Percentiles rank a stretch among this genome's conserved stretches.
Evolutionary conservation across 1,140 invertebrate genomes (phyloP).

Genomic region (Yoshiicerus persimilis): DNA sequence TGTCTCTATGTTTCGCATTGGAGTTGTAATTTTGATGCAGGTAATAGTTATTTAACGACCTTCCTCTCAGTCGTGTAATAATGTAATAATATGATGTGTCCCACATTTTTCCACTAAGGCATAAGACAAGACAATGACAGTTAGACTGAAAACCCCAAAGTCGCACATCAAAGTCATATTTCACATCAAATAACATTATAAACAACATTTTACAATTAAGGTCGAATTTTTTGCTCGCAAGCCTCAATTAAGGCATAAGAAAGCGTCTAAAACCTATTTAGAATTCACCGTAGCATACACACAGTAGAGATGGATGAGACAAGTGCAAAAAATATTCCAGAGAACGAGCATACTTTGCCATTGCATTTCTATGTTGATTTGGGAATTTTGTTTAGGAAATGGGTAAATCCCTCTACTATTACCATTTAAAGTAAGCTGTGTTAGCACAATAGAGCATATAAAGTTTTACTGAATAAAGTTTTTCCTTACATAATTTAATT

Average conservation of each 20-base stretch:
- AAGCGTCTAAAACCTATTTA: not conserved
- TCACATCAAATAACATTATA: not conserved
- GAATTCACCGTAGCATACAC: not conserved
- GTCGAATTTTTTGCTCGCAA: not conserved
- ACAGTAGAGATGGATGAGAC: not conserved
- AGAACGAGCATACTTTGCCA: not conserved
- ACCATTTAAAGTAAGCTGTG: not conserved
- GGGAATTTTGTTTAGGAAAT: not conserved
- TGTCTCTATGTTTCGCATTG: not conserved
- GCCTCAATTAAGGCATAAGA: not conserved
- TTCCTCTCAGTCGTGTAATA: not conserved
- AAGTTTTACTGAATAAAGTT: too few relatives aligned
- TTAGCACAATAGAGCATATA: not conserved
- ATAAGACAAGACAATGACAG: not conserved
- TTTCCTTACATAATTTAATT: not conserved
- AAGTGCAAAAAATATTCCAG: not conserved
- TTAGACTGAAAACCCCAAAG: not conserved
- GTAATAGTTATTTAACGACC: constrained; percentile 1
- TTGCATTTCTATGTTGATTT: not conserved
- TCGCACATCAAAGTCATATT: not conserved
- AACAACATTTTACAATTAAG: not conserved
- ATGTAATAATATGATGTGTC: not conserved
- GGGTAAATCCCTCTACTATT: not conserved
- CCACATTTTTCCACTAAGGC: not conserved
- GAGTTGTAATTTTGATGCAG: not conserved